Evolutionary conservation across 2,888 invertebrate species (phyloP), one percentile per base, ranked within the genome.

Genomic region (Anodontia alba): DNA sequence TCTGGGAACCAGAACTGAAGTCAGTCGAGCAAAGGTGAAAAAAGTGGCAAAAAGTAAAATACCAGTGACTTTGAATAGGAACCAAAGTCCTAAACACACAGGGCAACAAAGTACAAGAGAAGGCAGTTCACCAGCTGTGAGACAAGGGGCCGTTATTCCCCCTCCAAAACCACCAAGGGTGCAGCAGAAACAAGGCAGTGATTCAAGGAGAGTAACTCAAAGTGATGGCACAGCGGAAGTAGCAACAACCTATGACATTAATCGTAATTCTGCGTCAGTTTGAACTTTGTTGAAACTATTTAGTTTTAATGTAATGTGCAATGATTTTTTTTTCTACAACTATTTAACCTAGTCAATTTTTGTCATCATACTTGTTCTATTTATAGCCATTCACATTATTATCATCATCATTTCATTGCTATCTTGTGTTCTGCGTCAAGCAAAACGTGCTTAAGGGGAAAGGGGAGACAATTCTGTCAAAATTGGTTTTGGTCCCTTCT

Each of bases 141-240:
- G 5, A 17, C 20, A 62, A 33, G 33, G 1, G 5, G 20, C 62
- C 7, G 79, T 71, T 38, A 43, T 51, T 66, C 68, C 80, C 38
- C 87, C 87, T 26, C 84, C 87, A 1, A 88, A 88, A 83, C 87
- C 87, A 42, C 86, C 87, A 0, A 81, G 87, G 71, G 54, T 84
- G 77, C 62, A 1, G 20, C 33, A 7, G 31, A 5, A 62, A 62
- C n/a, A 31, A 5, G 17, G n/a, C 10, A 33, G 62, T 20, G 17
- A 5, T 3, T 20, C 33, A 33, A 33, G 62, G 33, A 1, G 33
- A 5, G 33, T 31, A 33, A 62, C 31, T 33, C 33, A 31, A 23
- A 62, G 33, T 15, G n/a, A 54, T 54, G 26, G 15, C 26, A 33
- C 12, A 10, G 26, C 26, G 2, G 12, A 1, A 20, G n/a, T 17